Conservation (phyloP, 2,797 vertebrate genomes). For the Pseudochirops cupreus region DNA sequence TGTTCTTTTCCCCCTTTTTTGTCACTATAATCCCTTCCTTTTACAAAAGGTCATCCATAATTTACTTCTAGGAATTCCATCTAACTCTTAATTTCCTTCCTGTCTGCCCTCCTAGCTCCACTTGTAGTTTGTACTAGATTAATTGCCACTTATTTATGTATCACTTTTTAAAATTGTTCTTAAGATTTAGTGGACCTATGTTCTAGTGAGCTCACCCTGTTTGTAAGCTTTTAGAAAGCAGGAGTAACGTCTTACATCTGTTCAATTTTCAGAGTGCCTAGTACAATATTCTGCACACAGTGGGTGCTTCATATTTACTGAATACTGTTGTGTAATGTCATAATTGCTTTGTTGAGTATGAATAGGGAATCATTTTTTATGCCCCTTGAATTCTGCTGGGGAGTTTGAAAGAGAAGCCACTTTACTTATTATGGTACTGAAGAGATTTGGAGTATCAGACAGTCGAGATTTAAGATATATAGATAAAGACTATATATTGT, state of each 20-base stretch:
- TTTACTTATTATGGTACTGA: not conserved
- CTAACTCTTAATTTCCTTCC: not conserved
- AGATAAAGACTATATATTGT: not conserved
- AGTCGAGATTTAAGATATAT: not conserved
- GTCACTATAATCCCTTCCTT: not conserved
- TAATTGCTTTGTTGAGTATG: not conserved
- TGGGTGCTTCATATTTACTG: not conserved
- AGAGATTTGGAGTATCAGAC: not conserved
- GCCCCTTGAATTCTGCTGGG: not conserved
- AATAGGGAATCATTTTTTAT: not conserved
- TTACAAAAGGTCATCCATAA: constrained; percentile 1
- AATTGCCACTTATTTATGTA: not conserved
- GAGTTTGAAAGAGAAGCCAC: not conserved
- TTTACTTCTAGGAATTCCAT: not conserved
- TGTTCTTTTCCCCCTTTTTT: not conserved
- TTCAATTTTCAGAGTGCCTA: not conserved
- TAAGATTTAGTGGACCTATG: not conserved
- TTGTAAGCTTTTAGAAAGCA: not conserved
- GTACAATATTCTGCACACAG: not conserved
- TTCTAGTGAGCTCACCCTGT: not conserved
- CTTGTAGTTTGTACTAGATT: not conserved
- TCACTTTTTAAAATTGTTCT: not conserved
- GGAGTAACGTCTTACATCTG: not conserved
- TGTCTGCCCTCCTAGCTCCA: not conserved
- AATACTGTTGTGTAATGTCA: not conserved